phyloP scores from a whole-genome alignment of 2,888 invertebrate genomes.

The Tholera decimalis region DNA sequence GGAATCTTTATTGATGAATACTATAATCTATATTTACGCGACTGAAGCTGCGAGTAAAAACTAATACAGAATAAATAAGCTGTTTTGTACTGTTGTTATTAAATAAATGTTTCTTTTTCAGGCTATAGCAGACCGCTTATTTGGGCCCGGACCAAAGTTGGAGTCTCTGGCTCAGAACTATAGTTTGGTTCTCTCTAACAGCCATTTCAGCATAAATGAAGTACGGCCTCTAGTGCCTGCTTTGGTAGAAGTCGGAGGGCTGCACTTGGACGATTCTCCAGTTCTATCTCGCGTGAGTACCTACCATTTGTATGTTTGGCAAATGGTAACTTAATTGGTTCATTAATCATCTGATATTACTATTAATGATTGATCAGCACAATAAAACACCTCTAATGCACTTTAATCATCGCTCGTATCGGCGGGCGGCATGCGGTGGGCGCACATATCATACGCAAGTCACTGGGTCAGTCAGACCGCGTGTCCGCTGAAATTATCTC shows the following conservation, averaged over 20 bases:
- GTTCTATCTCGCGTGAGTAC: constrained; percentile 83
- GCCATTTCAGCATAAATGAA: constrained; percentile 91
- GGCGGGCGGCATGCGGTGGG: constrained; percentile 39
- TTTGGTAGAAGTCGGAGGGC: constrained; percentile 91
- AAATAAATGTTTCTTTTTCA: constrained; percentile 66
- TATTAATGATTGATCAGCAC: constrained; percentile 22
- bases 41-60: no score
- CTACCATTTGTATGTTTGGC: constrained; percentile 15
- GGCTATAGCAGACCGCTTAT: constrained; percentile 87
- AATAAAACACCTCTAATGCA: constrained; percentile 44
- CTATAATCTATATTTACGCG: no score
- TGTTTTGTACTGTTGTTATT: constrained; percentile 7
- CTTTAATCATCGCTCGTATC: constrained; percentile 41
- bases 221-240: constrained; percentile 90
- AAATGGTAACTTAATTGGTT: constrained; percentile 12
- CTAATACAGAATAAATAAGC: background rate
- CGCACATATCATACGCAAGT: constrained; percentile 64
- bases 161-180: constrained; percentile 86
- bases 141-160: constrained; percentile 87
- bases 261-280: constrained; percentile 88
- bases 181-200: constrained; percentile 90
- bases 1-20: no score
- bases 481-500: constrained; percentile 52
- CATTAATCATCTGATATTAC: constrained; percentile 19
- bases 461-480: constrained; percentile 70